A percentile compares a stretch with the other conserved stretches of the same genome.
phyloP scores from a whole-genome alignment of 2,888 invertebrate genomes.

The Monoplex corrugatus region DNA sequence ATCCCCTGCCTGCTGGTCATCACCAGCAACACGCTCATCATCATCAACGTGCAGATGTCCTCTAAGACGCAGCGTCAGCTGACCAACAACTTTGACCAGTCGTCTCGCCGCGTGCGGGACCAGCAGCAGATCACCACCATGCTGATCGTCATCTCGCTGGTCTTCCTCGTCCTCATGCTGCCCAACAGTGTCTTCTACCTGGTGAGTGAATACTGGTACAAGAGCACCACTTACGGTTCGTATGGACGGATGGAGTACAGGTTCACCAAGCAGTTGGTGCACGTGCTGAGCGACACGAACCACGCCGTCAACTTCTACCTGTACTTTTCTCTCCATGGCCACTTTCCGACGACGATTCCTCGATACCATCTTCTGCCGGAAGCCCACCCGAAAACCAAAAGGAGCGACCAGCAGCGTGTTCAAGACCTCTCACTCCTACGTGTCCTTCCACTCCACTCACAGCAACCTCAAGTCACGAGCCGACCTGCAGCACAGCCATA shows the following conservation, averaged over 20 bases:
- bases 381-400: constrained; percentile 43
- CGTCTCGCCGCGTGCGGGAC: constrained; percentile 63
- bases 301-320: constrained; percentile 60
- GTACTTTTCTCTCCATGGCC: constrained; percentile 57
- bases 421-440: constrained; percentile 53
- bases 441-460: constrained; percentile 50
- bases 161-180: constrained; percentile 68
- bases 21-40: constrained; percentile 72
- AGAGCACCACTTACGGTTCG: constrained; percentile 56
- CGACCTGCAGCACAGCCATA: constrained; percentile 53
- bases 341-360: constrained; percentile 55
- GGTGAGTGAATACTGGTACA: constrained; percentile 58
- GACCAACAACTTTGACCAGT: constrained; percentile 62
- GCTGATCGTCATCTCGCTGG: constrained; percentile 70
- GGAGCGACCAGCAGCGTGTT: constrained; percentile 54
- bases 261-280: constrained; percentile 54
- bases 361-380: constrained; percentile 56
- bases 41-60: constrained; percentile 62
- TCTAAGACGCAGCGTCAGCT: constrained; percentile 55
- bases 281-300: constrained; percentile 53
- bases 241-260: constrained; percentile 57
- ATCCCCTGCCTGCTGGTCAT: constrained; percentile 68
- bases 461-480: constrained; percentile 48
- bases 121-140: constrained; percentile 74
- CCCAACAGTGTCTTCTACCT: constrained; percentile 73